phyloP scores from a whole-genome alignment of 2,113 vertebrate genomes.

The Protobothrops flavoviridis region DNA sequence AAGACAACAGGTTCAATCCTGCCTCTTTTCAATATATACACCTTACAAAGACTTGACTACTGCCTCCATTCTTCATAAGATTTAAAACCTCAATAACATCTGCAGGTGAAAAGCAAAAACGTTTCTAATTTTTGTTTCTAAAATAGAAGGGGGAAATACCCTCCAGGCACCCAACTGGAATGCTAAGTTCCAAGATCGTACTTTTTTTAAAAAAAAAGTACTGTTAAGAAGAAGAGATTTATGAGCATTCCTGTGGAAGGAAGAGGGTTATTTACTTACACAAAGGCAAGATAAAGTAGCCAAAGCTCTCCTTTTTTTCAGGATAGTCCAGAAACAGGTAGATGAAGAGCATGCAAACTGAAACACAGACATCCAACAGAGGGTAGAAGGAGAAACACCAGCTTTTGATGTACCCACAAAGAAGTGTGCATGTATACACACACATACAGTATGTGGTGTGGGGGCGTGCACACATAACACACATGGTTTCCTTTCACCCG shows the following conservation, averaged over 20 bases:
- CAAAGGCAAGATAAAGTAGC: background rate
- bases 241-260: background rate
- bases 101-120: background rate
- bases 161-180: background rate
- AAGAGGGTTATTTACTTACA: fast-evolving
- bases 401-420: background rate
- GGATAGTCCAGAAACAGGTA: background rate
- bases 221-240: background rate
- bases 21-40: background rate
- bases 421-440: background rate
- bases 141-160: background rate
- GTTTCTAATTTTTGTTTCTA: background rate
- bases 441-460: fast-evolving
- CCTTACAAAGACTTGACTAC: background rate
- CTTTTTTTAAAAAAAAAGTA: background rate
- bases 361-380: background rate
- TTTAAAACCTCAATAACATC: background rate
- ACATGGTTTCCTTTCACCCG: background rate
- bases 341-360: background rate
- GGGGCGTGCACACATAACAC: background rate
- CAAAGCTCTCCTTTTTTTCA: background rate
- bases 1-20: background rate
- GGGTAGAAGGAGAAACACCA: background rate
- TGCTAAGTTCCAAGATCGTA: background rate
- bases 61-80: background rate